phyloP scores from a whole-genome alignment of 2,797 vertebrate genomes.

The Sorex maritimensis region DNA sequence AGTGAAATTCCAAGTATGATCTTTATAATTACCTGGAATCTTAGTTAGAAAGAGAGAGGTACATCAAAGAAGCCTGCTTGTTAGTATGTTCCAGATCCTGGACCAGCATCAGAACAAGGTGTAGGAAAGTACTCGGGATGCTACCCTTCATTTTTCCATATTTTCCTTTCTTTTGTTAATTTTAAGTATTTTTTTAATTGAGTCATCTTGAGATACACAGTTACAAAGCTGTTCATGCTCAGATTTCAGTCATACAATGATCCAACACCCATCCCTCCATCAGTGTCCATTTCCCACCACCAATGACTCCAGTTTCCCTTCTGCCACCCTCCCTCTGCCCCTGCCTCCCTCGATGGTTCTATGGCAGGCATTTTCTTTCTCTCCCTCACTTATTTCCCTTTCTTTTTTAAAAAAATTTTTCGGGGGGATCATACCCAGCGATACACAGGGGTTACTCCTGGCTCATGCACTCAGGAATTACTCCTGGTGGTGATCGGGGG shows the following conservation, averaged over 20 bases:
- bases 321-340: too few species aligned
- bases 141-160: neutral
- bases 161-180: neutral
- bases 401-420: too few species aligned
- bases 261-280: too few species aligned
- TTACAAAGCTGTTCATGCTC: too few species aligned
- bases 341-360: too few species aligned
- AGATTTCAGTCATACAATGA: too few species aligned
- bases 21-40: neutral
- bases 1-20: neutral
- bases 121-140: neutral
- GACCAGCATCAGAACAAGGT: neutral
- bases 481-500: too few species aligned
- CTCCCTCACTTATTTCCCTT: too few species aligned
- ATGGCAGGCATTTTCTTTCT: too few species aligned
- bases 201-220: neutral
- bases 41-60: neutral
- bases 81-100: neutral
- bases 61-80: neutral
- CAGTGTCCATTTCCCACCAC: too few species aligned
- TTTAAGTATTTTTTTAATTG: neutral
- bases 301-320: too few species aligned
- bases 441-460: neutral
- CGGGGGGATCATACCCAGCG: too few species aligned
- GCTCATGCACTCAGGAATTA: neutral